Conservation (phyloP, 2,888 invertebrate species). For the Lithosia quadra region DNA sequence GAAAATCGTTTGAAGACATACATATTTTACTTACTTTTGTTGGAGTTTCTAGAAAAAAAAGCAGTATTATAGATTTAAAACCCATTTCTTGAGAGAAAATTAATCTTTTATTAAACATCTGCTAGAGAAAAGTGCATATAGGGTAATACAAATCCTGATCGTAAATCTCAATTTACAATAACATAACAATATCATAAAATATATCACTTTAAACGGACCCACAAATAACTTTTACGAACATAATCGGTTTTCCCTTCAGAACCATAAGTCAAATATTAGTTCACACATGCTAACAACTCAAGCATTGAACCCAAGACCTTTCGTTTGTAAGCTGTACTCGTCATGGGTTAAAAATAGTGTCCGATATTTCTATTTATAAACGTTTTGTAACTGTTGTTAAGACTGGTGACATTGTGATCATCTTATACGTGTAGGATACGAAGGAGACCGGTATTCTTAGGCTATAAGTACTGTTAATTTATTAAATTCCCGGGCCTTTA, state of each 20-base stretch:
- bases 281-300: conserved; percentile 2
- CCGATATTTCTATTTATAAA: conserved; percentile 15
- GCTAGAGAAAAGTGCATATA: background rate
- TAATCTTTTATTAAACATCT: too few relatives aligned
- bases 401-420: background rate
- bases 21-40: too few relatives aligned
- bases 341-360: conserved; percentile 8
- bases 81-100: background rate
- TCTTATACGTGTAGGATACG: background rate
- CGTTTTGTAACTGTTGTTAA: conserved; percentile 10
- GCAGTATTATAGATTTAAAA: background rate
- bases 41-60: too few relatives aligned
- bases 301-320: conserved; percentile 20
- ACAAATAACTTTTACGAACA: background rate
- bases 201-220: background rate
- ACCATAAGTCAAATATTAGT: background rate
- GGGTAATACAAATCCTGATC: background rate
- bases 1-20: too few relatives aligned
- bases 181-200: too few relatives aligned
- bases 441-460: background rate
- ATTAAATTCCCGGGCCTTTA: too few relatives aligned
- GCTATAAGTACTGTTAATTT: too few relatives aligned
- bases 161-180: too few relatives aligned
- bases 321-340: conserved; percentile 4
- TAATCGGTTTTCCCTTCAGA: background rate